Evolutionary conservation across 2,797 vertebrate genomes (phyloP).

Genomic region (Acanthis flammea): DNA sequence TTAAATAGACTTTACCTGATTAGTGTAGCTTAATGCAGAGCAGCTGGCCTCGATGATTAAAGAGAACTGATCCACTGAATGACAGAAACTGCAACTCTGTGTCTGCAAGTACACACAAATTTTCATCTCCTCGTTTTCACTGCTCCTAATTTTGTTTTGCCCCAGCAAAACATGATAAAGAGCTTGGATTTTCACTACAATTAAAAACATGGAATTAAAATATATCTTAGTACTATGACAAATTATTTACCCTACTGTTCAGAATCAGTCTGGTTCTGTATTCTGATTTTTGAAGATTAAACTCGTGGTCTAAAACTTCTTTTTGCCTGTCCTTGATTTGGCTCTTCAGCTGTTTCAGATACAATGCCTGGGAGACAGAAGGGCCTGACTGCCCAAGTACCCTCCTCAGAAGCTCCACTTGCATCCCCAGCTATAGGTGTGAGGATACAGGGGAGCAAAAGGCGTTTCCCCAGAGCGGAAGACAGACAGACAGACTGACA

Average conservation of each 20-base stretch:
- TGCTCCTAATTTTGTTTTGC: not conserved
- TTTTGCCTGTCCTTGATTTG: not conserved
- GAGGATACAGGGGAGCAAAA: not conserved
- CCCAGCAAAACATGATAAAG: not conserved
- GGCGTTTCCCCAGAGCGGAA: not conserved
- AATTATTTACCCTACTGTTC: not conserved
- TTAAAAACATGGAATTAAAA: not conserved
- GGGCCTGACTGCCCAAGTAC: not conserved
- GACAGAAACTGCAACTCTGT: not conserved
- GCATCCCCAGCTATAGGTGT: fast-evolving
- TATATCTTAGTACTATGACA: not conserved
- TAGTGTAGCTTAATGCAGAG: not conserved
- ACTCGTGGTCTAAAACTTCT: not conserved
- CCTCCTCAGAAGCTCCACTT: not conserved
- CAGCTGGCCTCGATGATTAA: not conserved
- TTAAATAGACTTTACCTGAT: not conserved
- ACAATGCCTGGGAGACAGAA: not conserved
- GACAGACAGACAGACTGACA: not conserved
- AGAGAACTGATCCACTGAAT: not conserved
- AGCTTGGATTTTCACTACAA: not conserved
- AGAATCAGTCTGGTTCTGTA: not conserved
- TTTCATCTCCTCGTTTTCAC: not conserved
- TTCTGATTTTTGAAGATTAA: not conserved
- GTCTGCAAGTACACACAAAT: not conserved
- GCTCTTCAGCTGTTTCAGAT: not conserved